These are phyloP conservation scores for Salminus brasiliensis DNA, from an alignment of 2,113 vertebrate species.

Conservation along the genomic window DNA sequence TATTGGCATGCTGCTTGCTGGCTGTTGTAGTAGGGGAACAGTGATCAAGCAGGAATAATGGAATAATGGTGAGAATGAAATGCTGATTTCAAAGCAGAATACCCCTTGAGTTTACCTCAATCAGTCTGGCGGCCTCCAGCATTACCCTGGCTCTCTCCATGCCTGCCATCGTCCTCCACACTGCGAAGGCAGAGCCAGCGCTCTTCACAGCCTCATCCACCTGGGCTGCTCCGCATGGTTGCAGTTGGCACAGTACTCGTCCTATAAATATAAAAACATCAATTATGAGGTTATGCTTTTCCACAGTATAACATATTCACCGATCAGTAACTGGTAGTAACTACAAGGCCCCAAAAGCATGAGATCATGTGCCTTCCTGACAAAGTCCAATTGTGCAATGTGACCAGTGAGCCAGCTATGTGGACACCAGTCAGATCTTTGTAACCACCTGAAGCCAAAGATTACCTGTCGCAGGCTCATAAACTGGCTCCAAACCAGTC, in stretches of 20 bases:
- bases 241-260: constrained; percentile 83
- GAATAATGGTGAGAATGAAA: no score
- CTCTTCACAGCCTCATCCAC: constrained; percentile 84
- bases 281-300: background rate
- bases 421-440: background rate
- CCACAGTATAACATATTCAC: background rate
- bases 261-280: constrained; percentile 68
- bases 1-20: no score
- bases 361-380: background rate
- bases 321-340: background rate
- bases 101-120: constrained; percentile 85
- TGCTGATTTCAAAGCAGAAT: no score
- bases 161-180: constrained; percentile 88
- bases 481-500: constrained; percentile 76
- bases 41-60: no score
- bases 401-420: background rate
- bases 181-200: constrained; percentile 82
- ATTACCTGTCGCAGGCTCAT: constrained; percentile 91
- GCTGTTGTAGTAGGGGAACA: no score
- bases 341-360: background rate
- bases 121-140: constrained; percentile 88
- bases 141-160: constrained; percentile 90
- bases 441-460: no score
- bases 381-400: constrained; percentile 10
- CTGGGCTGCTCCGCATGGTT: constrained; percentile 83